Base-by-base conservation (phyloP, 2,888 invertebrate species). In the Brenthis hecate region DNA sequence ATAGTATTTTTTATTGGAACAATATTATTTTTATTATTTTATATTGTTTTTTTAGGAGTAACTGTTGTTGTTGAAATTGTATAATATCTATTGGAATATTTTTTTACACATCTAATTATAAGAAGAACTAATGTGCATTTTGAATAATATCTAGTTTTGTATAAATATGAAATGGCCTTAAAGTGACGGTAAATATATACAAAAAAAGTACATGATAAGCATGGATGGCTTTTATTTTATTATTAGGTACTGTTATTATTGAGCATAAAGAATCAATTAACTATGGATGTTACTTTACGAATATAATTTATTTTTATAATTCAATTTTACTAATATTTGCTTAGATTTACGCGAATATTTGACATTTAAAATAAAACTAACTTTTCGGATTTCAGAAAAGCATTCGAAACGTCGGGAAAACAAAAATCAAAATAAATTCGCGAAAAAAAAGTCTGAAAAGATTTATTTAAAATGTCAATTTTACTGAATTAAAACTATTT, bases 101-200 rank as follows among this genome's bases (percentile, higher is more conserved):
- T 67, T 67, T 67, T 61, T 67, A 67, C 61, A 36, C 19, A 62
- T 65, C 32, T 68, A 56, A 60, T 14, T 36, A 19, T 64, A 64
- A 64, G 56, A 8, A 43, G 62, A 47, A 68, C 62, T 36, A 48
- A 13, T 69, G 61, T 68, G 61, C 66, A 65, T 71, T 68, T 64
- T 36, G 48, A 66, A 62, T 65, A 70, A 32, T 51, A 63, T 47
- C 56, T 66, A 69, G 65, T 69, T 72, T 70, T 72, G 64, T 68
- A 68, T 54, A 69, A 67, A 69, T 53, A 51, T 65, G n/a, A 71
- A 71, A 57, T 53, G 58, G 68, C 72, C 72, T 72, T 68, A 68
- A 65, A 48, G 70, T 65, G 65, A 58, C 16, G 36, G 65, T 13
- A 55, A 63, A 63, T n/a, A 57, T 56, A 47, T 63, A 57, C 68